Percentiles rank a stretch among this genome's conserved stretches.
Conservation (phyloP, 2,888 invertebrate species). For the Argyra leucocephala region DNA sequence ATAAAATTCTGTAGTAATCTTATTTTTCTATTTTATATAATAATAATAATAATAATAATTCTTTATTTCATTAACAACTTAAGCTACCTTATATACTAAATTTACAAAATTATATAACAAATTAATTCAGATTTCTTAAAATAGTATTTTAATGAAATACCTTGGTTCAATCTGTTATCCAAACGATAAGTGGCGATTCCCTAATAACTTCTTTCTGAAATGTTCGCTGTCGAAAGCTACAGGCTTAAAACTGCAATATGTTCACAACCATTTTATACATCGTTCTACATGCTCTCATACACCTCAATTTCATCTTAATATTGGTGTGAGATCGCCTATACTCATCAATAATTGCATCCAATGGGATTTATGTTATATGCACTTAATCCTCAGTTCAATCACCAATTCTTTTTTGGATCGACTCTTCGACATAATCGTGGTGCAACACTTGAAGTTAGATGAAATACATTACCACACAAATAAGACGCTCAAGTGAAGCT, state of each 20-base stretch:
- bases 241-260: constrained; percentile 49
- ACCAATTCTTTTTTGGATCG: constrained; percentile 49
- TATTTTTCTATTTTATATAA: too few relatives aligned
- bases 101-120: too few relatives aligned
- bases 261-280: constrained; percentile 71
- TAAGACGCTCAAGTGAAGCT: constrained; percentile 53
- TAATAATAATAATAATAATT: too few relatives aligned
- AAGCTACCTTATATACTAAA: too few relatives aligned
- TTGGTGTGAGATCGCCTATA: constrained; percentile 39
- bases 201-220: too few relatives aligned
- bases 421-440: constrained; percentile 55
- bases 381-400: constrained; percentile 49
- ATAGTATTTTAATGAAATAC: too few relatives aligned
- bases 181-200: too few relatives aligned
- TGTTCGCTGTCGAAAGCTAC: too few relatives aligned
- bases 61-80: too few relatives aligned
- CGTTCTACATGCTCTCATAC: constrained; percentile 45
- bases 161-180: too few relatives aligned
- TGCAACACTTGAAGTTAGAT: constrained; percentile 66
- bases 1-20: too few relatives aligned
- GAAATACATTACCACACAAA: constrained; percentile 75
- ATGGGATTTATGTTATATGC: constrained; percentile 27
- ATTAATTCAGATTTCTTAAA: too few relatives aligned
- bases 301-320: constrained; percentile 37
- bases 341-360: constrained; percentile 21